Conservation (phyloP, 1,140 invertebrate species). For the Hycleus cichorii region DNA sequence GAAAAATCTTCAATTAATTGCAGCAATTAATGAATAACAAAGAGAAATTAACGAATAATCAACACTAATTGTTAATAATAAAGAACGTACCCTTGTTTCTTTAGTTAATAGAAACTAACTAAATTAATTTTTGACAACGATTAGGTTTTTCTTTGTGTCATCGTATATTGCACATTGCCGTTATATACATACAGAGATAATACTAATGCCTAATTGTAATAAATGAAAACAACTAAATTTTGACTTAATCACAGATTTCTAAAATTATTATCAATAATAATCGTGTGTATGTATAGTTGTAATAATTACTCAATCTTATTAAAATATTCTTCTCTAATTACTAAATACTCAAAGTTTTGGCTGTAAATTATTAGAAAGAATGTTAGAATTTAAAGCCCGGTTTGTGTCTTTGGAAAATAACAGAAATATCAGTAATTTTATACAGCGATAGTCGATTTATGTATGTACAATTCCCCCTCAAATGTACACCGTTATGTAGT, state of each 20-base stretch:
- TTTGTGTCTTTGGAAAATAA: constrained; percentile 12
- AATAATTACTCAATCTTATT: background rate
- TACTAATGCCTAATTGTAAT: constrained; percentile 27
- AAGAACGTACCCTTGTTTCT: background rate
- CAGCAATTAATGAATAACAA: constrained; percentile 4
- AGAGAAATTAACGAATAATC: constrained; percentile 8
- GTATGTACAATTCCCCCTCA: constrained; percentile 7
- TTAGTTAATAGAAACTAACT: constrained; percentile 1
- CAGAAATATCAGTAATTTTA: constrained; percentile 4
- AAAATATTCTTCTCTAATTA: background rate
- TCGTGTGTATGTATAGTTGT: background rate
- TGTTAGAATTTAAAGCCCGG: background rate
- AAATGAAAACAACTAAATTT: constrained; percentile 17
- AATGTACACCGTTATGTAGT: constrained; percentile 20
- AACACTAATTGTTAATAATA: background rate
- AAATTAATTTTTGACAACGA: constrained; percentile 13
- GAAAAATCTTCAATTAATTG: constrained; percentile 5
- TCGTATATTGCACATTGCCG: constrained; percentile 21
- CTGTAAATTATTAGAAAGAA: background rate
- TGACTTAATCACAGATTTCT: constrained; percentile 36
- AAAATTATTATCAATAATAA: constrained; percentile 10
- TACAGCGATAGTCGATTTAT: constrained; percentile 16
- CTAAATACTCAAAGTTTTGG: background rate
- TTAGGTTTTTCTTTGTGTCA: constrained; percentile 11
- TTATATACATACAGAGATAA: constrained; percentile 19